Conservation (phyloP, 2,113 vertebrate genomes). For the Syngnathus typhle region DNA sequence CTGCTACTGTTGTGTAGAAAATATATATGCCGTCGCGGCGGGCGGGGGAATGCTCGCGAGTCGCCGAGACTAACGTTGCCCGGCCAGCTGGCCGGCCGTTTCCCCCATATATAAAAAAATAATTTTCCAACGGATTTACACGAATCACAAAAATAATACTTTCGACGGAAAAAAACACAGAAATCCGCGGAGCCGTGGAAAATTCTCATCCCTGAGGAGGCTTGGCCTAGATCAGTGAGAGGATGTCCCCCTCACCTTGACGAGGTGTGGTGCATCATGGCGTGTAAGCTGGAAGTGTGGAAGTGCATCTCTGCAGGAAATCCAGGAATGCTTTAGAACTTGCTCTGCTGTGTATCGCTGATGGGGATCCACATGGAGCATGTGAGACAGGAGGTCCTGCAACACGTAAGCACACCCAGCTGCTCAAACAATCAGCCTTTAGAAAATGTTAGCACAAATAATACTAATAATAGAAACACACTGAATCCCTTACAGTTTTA, state of each 20-base stretch:
- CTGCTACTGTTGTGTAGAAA: no score
- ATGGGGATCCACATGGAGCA: slow-evolving; percentile 96
- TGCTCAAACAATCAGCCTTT: not conserved
- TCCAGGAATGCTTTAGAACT: slow-evolving; percentile 94
- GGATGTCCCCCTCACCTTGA: slow-evolving; percentile 75
- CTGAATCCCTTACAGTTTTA: not conserved
- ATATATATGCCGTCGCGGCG: no score
- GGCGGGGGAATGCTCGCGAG: no score
- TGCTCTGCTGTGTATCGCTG: slow-evolving; percentile 91
- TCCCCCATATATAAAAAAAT: no score
- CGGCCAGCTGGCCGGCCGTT: no score
- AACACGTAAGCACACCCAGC: not conserved
- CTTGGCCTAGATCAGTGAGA: no score
- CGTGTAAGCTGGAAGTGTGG: slow-evolving; percentile 86
- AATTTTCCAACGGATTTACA: no score
- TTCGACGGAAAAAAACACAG: no score
- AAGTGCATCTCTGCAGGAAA: slow-evolving; percentile 84
- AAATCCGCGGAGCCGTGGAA: no score
- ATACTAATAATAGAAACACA: not conserved
- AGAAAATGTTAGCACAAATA: not conserved
- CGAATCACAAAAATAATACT: no score
- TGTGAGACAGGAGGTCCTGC: slow-evolving; percentile 92
- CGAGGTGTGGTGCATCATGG: slow-evolving; percentile 83
- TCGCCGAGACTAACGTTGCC: no score
- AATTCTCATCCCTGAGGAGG: no score